A percentile compares a stretch with the other conserved stretches of the same genome.
Conservation (phyloP, 2,888 invertebrate species). For the Erebia epiphron region DNA sequence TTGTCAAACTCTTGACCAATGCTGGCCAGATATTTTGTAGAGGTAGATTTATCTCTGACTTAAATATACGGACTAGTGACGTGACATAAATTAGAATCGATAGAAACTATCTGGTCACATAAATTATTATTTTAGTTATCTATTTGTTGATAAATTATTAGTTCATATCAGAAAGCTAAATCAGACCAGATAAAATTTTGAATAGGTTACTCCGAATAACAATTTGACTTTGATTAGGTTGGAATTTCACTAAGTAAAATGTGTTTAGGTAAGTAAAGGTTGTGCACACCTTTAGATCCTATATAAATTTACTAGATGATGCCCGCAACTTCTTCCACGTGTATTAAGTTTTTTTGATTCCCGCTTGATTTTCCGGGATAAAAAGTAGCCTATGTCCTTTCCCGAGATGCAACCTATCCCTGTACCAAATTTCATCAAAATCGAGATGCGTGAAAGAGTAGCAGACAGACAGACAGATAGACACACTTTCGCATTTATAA, state of each 20-base stretch:
- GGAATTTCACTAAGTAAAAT: not conserved
- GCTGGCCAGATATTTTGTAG: slow-evolving; percentile 18
- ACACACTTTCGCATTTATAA: too few species aligned
- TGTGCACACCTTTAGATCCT: too few species aligned
- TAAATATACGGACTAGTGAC: slow-evolving; percentile 18
- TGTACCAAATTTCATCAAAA: too few species aligned
- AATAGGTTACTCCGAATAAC: not conserved
- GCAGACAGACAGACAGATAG: too few species aligned
- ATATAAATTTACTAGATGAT: too few species aligned
- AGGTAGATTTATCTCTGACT: slow-evolving; percentile 21
- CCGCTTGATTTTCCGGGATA: too few species aligned
- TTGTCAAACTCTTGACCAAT: slow-evolving; percentile 27
- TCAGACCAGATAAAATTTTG: slow-evolving; percentile 1
- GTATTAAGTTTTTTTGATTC: too few species aligned
- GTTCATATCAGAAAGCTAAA: slow-evolving; percentile 11
- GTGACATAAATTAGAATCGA: slow-evolving; percentile 24
- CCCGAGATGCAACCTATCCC: too few species aligned
- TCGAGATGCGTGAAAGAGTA: too few species aligned
- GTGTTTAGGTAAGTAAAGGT: not conserved
- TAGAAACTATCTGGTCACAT: not conserved
- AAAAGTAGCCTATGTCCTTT: too few species aligned
- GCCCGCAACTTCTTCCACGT: too few species aligned
- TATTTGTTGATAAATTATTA: slow-evolving; percentile 20
- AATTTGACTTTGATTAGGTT: not conserved
- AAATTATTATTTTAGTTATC: slow-evolving; percentile 14